phyloP scores from a whole-genome alignment of 2,888 invertebrate species.

The Lamellibrachia satsuma region DNA sequence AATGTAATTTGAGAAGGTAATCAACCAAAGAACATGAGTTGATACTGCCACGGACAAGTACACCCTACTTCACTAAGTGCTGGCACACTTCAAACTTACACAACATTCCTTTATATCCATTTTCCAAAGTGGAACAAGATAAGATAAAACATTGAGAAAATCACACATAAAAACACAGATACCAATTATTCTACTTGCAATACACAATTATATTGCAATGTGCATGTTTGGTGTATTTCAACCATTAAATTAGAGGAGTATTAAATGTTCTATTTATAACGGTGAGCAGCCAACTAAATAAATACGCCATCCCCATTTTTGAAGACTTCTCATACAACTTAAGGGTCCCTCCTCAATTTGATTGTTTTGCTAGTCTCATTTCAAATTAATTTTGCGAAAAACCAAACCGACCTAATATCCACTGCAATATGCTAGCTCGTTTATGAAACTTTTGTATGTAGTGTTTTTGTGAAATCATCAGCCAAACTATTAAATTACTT shows the following conservation, averaged over 20 bases:
- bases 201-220: not conserved
- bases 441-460: too few relatives aligned
- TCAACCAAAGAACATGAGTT: not conserved
- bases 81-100: not conserved
- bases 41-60: not conserved
- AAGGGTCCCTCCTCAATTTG: too few relatives aligned
- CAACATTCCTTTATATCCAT: not conserved
- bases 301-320: not conserved
- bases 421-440: too few relatives aligned
- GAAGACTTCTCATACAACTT: not conserved
- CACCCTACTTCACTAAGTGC: not conserved
- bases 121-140: not conserved
- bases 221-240: not conserved
- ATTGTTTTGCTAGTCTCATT: too few relatives aligned
- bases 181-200: not conserved
- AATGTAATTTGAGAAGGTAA: not conserved
- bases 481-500: too few relatives aligned
- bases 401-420: too few relatives aligned
- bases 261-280: not conserved
- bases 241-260: not conserved
- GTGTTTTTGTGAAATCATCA: too few relatives aligned
- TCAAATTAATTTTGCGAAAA: too few relatives aligned
- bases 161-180: not conserved
- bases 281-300: not conserved
- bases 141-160: not conserved